Evolutionary conservation across 2,797 vertebrate species (phyloP).

Genomic region (Onychomys leucogaster): DNA sequence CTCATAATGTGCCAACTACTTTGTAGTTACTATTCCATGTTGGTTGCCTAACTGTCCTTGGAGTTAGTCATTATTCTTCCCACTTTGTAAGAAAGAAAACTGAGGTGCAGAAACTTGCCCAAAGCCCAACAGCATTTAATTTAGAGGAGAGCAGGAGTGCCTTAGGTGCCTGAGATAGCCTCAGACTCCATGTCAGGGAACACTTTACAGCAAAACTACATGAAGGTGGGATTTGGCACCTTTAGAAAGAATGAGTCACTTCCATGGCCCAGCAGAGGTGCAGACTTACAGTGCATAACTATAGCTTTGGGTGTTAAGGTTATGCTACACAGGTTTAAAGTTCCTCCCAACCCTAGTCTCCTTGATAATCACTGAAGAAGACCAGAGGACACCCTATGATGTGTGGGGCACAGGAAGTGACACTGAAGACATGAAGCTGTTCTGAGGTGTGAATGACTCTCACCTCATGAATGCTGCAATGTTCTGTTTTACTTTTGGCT

Average conservation of each 20-base stretch:
- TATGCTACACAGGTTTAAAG: background rate
- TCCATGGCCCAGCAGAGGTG: background rate
- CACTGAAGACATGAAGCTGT: background rate
- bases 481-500: background rate
- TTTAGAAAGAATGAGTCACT: background rate
- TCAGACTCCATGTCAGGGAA: background rate
- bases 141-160: background rate
- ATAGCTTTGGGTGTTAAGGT: background rate
- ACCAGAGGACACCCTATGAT: background rate
- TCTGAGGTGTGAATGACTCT: background rate
- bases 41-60: background rate
- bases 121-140: background rate
- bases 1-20: background rate
- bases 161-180: background rate
- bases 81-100: background rate
- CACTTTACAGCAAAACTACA: background rate
- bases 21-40: background rate
- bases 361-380: background rate
- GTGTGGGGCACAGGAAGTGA: background rate
- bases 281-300: background rate
- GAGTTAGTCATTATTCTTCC: background rate
- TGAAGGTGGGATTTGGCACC: background rate
- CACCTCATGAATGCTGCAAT: background rate
- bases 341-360: background rate
- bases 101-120: background rate